phyloP scores from a whole-genome alignment of 2,888 invertebrate genomes.

The Carabus problematicus region DNA sequence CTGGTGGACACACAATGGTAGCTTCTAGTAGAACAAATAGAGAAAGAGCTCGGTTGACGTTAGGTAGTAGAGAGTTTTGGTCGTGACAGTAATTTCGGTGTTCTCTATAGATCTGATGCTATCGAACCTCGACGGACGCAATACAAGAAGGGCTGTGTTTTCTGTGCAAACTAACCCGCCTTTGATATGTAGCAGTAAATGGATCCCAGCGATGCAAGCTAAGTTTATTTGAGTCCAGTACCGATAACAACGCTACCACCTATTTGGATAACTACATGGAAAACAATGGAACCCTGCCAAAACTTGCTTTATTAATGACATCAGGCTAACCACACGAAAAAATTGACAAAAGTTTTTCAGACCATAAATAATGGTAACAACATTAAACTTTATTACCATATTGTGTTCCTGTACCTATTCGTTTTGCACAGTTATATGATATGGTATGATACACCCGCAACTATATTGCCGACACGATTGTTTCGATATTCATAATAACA shows the following conservation, averaged over 20 bases:
- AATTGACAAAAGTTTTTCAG: slow-evolving; percentile 26
- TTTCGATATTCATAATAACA: too few relatives aligned
- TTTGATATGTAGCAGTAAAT: slow-evolving; percentile 57
- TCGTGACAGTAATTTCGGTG: neutral
- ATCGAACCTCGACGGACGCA: neutral
- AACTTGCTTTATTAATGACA: slow-evolving; percentile 38
- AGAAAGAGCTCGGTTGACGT: neutral
- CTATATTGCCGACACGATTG: too few relatives aligned
- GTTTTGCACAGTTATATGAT: too few relatives aligned
- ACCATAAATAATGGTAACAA: slow-evolving; percentile 33
- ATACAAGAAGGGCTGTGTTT: slow-evolving; percentile 39
- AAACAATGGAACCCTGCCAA: slow-evolving; percentile 39
- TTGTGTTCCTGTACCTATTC: slow-evolving; percentile 29
- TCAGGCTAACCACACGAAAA: slow-evolving; percentile 28
- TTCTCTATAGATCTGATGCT: neutral
- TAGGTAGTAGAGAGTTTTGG: slow-evolving; percentile 1
- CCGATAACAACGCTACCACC: slow-evolving; percentile 39
- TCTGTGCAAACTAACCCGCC: slow-evolving; percentile 50
- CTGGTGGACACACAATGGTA: too few relatives aligned
- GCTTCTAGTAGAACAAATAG: too few relatives aligned
- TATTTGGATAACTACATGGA: slow-evolving; percentile 36
- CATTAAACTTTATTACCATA: slow-evolving; percentile 36
- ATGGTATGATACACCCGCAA: too few relatives aligned
- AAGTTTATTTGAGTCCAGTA: slow-evolving; percentile 35
- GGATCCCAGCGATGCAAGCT: slow-evolving; percentile 48